Base-by-base conservation (phyloP, 2,113 vertebrate species). In the Dromas ardeola region DNA sequence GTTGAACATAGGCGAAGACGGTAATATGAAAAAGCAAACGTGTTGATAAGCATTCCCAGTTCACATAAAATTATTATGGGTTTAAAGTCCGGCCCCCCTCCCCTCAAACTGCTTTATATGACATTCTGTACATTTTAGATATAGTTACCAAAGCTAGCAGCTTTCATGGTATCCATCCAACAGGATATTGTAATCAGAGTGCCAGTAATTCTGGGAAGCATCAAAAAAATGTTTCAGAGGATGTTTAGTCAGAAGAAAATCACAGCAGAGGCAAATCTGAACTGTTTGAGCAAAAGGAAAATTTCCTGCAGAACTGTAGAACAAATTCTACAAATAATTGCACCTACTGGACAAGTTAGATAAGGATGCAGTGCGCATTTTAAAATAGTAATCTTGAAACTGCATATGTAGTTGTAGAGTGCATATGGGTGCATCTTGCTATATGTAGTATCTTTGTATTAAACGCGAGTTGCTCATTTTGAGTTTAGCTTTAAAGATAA, bases 291-390 rank as follows among this genome's bases (percentile, higher is more conserved):
- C 93, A 90, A 97, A 95, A 97, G 73, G 86, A 80, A 97, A 97
- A 88, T 80, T 96, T 94, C 91, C 92, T 94, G 53, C 91, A 32
- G 66, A 93, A 96, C 76, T 88, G 82, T 96, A 95, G 96, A 95
- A 97, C 82, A 97, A 97, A 97, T 97, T 97, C 95, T 92, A 65
- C 42, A 66, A 96, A 96, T 95, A 96, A 91, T 87, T 95, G 84
- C 91, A 95, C 86, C 66, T 81, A 50, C 93, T 98, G 97, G 96
- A 79, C 81, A 86, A 96, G 71, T 65, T 62, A 97, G 97, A 96
- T 98, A 97, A 97, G 63, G 95, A 89, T 61, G 91, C 93, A 90
- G 93, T 67, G 52, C 91, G 93, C 80, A 73, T 40, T 87, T 90
- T 59, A 96, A 93, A 79, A 76, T 40, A 90, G 96, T 85, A 95